A percentile compares a stretch with the other conserved stretches of the same genome.
Conservation (phyloP, 35 echinoderm and acorn worm species). For the Ophiothrix spiculata region DNA sequence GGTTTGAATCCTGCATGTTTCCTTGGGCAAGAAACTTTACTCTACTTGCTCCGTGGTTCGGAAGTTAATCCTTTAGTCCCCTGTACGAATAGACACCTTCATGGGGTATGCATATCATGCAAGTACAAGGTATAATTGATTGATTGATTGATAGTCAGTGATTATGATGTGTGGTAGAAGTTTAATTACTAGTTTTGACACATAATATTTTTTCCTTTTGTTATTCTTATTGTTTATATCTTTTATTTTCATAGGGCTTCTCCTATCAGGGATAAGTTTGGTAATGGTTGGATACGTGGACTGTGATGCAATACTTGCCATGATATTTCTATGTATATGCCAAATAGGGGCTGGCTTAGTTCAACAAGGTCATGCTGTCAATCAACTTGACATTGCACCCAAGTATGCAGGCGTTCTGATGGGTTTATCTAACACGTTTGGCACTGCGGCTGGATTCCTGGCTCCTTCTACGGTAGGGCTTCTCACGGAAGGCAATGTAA, state of each 20-base stretch:
- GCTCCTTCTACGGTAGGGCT: slow-evolving; percentile 40
- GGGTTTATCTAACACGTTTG: slow-evolving; percentile 63
- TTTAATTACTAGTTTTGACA: not conserved
- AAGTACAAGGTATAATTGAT: too few relatives aligned
- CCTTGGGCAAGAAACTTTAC: too few relatives aligned
- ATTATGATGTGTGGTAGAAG: not conserved
- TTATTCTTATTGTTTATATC: not conserved
- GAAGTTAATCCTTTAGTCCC: too few relatives aligned
- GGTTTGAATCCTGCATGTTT: not conserved
- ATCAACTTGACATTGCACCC: slow-evolving; percentile 68
- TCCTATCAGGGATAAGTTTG: slow-evolving; percentile 37
- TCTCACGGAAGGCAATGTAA: slow-evolving; percentile 11
- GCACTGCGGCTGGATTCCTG: slow-evolving; percentile 70
- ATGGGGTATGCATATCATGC: too few relatives aligned
- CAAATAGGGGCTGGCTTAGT: slow-evolving; percentile 46
- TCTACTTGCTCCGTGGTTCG: too few relatives aligned
- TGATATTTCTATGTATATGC: slow-evolving; percentile 52
- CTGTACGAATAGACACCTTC: too few relatives aligned
- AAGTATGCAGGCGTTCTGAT: slow-evolving; percentile 65
- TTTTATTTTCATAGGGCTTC: not conserved
- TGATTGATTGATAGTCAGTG: too few relatives aligned
- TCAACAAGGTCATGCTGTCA: slow-evolving; percentile 55
- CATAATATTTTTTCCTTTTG: not conserved
- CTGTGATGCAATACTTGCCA: slow-evolving; percentile 55
- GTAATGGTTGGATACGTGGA: slow-evolving; percentile 55